These are phyloP conservation scores for Loris lydekkerianus DNA, from an alignment of 2,797 vertebrate species.

Conservation along the genomic window DNA sequence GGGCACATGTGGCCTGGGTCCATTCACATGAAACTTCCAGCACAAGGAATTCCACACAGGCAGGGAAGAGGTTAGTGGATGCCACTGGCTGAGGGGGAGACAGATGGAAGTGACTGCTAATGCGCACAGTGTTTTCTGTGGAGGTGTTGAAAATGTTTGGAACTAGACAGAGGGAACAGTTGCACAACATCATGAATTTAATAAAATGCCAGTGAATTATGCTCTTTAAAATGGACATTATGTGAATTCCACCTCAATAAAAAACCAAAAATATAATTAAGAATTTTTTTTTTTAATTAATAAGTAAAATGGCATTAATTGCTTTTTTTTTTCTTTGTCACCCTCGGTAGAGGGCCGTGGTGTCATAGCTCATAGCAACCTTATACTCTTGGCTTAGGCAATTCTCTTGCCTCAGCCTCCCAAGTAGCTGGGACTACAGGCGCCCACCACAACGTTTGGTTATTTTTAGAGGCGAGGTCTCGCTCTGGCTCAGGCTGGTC, in stretches of 20 bases:
- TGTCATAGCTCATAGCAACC: no score
- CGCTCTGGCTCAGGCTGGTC: no score
- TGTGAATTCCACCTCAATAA: neutral
- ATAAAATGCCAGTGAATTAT: neutral
- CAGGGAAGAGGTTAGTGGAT: neutral
- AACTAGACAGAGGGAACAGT: neutral
- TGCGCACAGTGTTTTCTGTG: neutral
- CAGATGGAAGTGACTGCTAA: accelerated
- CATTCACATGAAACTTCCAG: neutral
- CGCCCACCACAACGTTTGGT: no score
- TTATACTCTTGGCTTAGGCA: no score
- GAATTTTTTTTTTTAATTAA: neutral
- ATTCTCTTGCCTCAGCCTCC: no score
- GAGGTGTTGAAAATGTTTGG: neutral
- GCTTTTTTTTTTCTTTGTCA: no score
- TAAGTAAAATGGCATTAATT: neutral
- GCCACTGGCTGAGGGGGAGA: no score
- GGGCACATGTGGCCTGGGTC: neutral
- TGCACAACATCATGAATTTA: neutral
- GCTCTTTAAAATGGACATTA: neutral
- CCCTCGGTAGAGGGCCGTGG: no score
- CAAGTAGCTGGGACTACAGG: no score
- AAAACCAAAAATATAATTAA: neutral
- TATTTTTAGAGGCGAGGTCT: no score
- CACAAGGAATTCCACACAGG: neutral